Evolutionary conservation across 2,113 vertebrate genomes (phyloP).

Genomic region (Dicrurus megarhynchus): DNA sequence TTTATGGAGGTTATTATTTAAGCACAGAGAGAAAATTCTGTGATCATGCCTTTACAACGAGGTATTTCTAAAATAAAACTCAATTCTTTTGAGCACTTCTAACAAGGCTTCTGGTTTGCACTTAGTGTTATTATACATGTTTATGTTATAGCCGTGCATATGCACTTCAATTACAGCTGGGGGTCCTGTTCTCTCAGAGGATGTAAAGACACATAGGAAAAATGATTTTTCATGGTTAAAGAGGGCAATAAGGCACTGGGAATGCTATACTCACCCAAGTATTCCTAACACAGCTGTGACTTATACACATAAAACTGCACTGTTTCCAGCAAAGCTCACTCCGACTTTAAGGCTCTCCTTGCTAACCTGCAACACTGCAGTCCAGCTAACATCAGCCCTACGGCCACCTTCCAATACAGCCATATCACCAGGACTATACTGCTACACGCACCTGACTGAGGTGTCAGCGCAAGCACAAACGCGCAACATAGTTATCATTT

Average conservation of each 20-base stretch:
- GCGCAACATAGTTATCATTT: background rate
- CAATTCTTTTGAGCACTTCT: background rate
- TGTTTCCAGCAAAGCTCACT: background rate
- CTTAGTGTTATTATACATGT: background rate
- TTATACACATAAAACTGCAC: background rate
- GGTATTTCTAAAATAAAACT: background rate
- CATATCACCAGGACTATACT: background rate
- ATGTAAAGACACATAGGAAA: background rate
- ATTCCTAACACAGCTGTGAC: background rate
- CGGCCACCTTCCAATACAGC: background rate
- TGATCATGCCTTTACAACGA: background rate
- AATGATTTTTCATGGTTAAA: background rate
- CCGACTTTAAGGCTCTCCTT: background rate
- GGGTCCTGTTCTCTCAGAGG: background rate
- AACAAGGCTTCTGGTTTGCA: background rate
- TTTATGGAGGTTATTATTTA: background rate
- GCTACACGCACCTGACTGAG: rapidly evolving
- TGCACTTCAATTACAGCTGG: background rate
- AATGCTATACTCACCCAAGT: background rate
- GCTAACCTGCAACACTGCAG: background rate
- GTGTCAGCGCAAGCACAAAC: background rate
- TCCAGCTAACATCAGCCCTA: background rate
- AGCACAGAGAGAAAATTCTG: background rate
- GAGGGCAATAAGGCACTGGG: background rate
- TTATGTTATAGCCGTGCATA: background rate